Evolutionary conservation across 2,113 vertebrate species (phyloP).

Genomic region (Elgaria multicarinata): DNA sequence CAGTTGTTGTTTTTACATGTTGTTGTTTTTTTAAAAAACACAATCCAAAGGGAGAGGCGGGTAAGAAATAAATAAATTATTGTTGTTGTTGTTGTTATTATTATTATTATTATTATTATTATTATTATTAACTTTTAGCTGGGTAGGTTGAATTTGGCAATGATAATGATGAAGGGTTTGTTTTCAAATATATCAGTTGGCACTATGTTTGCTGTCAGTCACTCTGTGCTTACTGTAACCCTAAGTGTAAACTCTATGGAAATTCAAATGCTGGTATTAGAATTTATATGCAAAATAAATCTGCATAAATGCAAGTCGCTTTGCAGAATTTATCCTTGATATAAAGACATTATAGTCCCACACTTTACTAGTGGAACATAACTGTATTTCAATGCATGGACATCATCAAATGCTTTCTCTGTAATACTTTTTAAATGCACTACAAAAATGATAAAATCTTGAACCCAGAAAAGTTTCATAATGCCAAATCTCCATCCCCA

Average conservation of each 20-base stretch:
- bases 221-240: not conserved
- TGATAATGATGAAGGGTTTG: not conserved
- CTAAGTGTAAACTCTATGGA: not conserved
- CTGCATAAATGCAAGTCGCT: not conserved
- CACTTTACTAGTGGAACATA: not conserved
- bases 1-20: conserved; percentile 38
- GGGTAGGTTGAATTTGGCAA: conserved; percentile 13
- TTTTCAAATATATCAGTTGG: not conserved
- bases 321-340: not conserved
- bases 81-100: conserved; percentile 53
- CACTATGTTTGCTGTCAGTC: not conserved
- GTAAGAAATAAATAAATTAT: no score
- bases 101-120: no score
- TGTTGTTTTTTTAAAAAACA: no score
- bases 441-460: not conserved
- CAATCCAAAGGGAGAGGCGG: no score
- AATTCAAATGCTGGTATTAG: not conserved
- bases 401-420: not conserved
- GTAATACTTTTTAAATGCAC: not conserved
- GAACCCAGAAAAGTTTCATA: not conserved
- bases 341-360: not conserved
- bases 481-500: not conserved
- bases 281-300: not conserved
- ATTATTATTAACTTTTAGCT: conserved; percentile 38
- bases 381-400: not conserved